These are phyloP conservation scores for Megalurothrips usitatus DNA, from an alignment of 2,888 invertebrate genomes.

Conservation along the genomic window DNA sequence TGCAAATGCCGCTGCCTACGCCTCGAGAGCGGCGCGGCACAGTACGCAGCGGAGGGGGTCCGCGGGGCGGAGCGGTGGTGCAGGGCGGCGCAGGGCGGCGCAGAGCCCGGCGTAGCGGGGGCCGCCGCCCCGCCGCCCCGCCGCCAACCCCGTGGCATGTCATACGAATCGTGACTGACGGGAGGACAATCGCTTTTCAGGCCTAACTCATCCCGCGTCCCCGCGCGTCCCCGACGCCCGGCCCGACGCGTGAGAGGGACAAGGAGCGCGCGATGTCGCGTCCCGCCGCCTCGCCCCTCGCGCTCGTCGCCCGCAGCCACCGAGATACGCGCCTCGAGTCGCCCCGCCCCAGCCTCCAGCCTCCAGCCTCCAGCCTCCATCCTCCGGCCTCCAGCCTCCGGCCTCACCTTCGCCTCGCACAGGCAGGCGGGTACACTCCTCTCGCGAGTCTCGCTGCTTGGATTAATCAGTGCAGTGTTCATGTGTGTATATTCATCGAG, in stretches of 20 bases:
- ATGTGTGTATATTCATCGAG: no score
- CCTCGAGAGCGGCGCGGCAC: neutral
- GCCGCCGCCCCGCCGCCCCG: neutral
- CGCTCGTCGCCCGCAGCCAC: neutral
- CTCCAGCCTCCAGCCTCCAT: no score
- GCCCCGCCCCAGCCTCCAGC: neutral
- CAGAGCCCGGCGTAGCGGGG: neutral
- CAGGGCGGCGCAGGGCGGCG: neutral
- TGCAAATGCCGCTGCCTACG: no score
- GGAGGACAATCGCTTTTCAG: neutral
- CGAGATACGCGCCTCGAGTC: neutral
- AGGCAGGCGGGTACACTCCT: no score
- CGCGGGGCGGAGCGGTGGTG: neutral
- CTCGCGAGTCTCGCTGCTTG: no score
- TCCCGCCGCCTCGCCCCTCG: neutral
- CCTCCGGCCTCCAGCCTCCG: no score
- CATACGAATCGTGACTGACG: slow-evolving; percentile 11
- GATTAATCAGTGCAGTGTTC: no score
- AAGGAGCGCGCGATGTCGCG: neutral
- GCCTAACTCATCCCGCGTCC: neutral
- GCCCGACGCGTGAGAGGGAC: no score
- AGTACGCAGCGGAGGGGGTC: neutral
- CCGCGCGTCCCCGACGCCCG: neutral
- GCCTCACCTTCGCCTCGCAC: no score
- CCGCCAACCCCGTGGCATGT: neutral